Percentiles rank a stretch among this genome's conserved stretches.
Conservation (phyloP, 2,113 vertebrate species). For the Odontophorus gujanensis region DNA sequence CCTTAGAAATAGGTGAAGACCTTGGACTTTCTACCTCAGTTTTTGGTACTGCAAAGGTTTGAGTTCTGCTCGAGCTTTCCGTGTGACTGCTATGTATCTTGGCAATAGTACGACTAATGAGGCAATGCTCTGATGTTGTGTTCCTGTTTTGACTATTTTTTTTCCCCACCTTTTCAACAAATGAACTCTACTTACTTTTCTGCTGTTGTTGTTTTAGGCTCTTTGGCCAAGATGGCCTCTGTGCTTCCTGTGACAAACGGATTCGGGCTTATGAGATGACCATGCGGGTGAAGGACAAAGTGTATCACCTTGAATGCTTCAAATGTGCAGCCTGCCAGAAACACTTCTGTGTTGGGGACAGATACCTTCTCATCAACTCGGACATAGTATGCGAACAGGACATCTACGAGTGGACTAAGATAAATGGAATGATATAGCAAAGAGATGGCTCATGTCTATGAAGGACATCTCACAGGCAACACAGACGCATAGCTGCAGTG, state of each 20-base stretch:
- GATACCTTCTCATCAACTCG: constrained; percentile 98
- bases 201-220: constrained; percentile 79
- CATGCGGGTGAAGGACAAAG: constrained; percentile 98
- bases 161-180: neutral
- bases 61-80: neutral
- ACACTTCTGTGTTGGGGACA: constrained; percentile 98
- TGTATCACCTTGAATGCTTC: constrained; percentile 98
- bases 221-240: constrained; percentile 97
- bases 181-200: neutral
- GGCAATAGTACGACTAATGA: neutral
- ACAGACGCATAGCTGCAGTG: neutral
- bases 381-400: constrained; percentile 99
- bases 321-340: constrained; percentile 99
- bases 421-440: constrained; percentile 88
- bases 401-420: constrained; percentile 99
- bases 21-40: neutral
- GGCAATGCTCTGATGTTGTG: neutral
- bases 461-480: neutral
- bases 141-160: neutral
- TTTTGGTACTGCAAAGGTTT: neutral
- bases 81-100: fast-evolving
- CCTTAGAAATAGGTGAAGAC: neutral
- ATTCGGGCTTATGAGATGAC: constrained; percentile 99
- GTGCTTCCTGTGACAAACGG: constrained; percentile 95
- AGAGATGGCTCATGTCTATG: neutral